These are phyloP conservation scores for Dexiosoma caninum DNA, from an alignment of 2,888 invertebrate species.

Conservation along the genomic window DNA sequence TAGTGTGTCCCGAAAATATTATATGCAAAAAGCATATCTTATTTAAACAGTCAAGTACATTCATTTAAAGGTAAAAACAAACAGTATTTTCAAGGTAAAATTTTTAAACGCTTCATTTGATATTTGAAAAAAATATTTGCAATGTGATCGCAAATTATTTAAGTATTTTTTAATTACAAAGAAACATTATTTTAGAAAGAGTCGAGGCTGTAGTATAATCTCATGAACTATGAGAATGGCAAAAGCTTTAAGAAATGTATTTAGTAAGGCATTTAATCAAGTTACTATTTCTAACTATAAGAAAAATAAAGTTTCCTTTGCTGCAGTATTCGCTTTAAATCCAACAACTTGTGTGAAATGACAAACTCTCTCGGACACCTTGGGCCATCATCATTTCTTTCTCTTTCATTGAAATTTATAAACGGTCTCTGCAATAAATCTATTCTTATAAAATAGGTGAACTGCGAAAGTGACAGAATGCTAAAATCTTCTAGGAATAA, in stretches of 20 bases:
- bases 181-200: too few species aligned
- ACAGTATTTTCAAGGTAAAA: too few species aligned
- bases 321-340: neutral
- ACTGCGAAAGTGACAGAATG: neutral
- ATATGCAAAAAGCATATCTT: neutral
- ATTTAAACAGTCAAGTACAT: neutral
- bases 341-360: neutral
- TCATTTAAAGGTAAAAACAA: conserved; percentile 1
- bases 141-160: too few species aligned
- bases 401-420: neutral
- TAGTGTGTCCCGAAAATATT: conserved; percentile 33
- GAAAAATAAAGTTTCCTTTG: too few species aligned
- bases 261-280: too few species aligned
- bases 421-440: neutral
- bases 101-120: too few species aligned
- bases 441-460: neutral
- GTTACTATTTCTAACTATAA: too few species aligned
- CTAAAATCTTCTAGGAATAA: neutral
- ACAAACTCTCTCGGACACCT: neutral
- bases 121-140: neutral
- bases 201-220: too few species aligned
- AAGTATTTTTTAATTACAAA: too few species aligned
- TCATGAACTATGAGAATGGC: too few species aligned
- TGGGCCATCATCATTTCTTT: neutral
- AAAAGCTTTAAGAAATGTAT: too few species aligned